Conservation (phyloP, 1,140 invertebrate genomes). For the Papilio aristodemus region DNA sequence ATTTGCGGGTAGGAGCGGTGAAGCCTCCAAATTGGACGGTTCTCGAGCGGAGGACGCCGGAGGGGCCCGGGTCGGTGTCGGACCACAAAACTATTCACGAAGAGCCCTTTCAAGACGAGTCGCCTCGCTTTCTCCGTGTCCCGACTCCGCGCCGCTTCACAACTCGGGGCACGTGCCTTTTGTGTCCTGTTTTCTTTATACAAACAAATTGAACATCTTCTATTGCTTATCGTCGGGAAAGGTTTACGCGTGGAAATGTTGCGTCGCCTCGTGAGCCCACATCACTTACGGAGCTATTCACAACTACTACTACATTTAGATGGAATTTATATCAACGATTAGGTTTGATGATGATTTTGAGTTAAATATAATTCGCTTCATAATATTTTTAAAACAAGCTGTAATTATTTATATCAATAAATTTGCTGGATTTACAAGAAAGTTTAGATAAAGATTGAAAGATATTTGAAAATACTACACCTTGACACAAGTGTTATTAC, state of each 20-base stretch:
- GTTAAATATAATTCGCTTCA: no score
- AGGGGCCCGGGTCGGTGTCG: conserved; percentile 5
- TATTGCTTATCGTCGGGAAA: conserved; percentile 33
- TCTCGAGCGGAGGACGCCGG: conserved; percentile 12
- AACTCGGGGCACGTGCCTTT: conserved; percentile 5
- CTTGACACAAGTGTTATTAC: no score
- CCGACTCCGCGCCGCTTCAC: not conserved
- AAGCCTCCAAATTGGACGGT: conserved; percentile 20
- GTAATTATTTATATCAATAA: no score
- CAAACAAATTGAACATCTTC: conserved; percentile 23
- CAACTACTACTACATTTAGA: no score
- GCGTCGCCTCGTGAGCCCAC: not conserved
- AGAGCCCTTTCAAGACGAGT: conserved; percentile 19
- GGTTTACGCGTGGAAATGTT: conserved; percentile 25
- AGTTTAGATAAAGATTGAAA: no score
- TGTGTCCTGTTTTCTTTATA: conserved; percentile 9
- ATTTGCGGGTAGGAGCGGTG: conserved; percentile 7
- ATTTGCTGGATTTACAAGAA: no score
- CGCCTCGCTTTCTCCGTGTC: not conserved
- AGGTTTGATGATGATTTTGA: no score
- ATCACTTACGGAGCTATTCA: conserved; percentile 24
- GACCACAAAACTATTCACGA: conserved; percentile 24
- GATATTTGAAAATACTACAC: no score
- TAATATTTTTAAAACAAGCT: no score
- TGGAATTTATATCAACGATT: no score